Percentiles rank a stretch among this genome's conserved stretches.
Evolutionary conservation across 2,113 vertebrate genomes (phyloP).

Genomic region (Tenebrosternarchus preto): DNA sequence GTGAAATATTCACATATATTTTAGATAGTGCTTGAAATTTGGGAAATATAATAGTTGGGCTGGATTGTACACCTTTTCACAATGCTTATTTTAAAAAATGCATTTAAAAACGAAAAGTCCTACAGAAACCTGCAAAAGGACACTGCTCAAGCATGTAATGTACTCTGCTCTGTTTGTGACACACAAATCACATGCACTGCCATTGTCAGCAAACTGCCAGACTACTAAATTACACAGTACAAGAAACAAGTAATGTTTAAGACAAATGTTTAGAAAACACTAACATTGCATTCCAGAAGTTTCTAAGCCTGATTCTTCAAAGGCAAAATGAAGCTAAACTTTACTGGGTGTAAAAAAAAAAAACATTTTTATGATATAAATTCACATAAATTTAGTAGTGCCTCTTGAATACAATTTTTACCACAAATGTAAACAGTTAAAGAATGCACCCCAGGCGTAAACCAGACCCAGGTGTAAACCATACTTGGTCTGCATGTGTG

Average conservation of each 20-base stretch:
- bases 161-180: constrained; percentile 41
- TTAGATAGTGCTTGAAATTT: constrained; percentile 73
- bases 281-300: constrained; percentile 31
- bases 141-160: constrained; percentile 24
- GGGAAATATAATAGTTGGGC: constrained; percentile 58
- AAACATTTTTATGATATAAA: not conserved
- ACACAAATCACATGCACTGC: constrained; percentile 50
- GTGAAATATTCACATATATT: constrained; percentile 61
- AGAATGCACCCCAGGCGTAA: not conserved
- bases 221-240: constrained; percentile 50
- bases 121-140: not conserved
- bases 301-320: not conserved
- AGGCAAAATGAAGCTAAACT: not conserved
- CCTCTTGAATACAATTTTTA: constrained; percentile 37
- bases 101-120: not conserved
- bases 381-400: not conserved
- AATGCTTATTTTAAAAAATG: constrained; percentile 1
- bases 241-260: constrained; percentile 6
- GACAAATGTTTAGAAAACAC: constrained; percentile 9
- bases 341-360: not conserved
- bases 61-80: constrained; percentile 62
- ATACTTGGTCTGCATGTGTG: constrained; percentile 7
- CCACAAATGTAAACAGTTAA: constrained; percentile 31
- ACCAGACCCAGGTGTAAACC: constrained; percentile 8
- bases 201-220: constrained; percentile 51